Conservation (phyloP, 2,797 vertebrate genomes). For the Peromyscus aztecus region DNA sequence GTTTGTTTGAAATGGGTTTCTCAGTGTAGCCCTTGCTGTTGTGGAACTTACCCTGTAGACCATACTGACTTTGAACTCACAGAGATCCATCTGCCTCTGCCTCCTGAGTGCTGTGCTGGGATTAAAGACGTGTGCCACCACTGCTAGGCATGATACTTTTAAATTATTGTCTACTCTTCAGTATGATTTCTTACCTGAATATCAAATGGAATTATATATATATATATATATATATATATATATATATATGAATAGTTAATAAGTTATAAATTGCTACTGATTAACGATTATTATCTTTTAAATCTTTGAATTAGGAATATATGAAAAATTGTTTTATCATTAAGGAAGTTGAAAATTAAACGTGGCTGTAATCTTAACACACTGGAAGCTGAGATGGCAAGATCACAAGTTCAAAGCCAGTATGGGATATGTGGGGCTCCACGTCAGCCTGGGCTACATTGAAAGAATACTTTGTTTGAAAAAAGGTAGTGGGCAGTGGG, state of each 20-base stretch:
- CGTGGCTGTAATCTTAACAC: not conserved
- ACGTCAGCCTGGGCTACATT: not conserved
- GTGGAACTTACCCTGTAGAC: not conserved
- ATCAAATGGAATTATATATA: conserved; percentile 33
- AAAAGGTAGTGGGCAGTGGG: not conserved
- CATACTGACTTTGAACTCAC: not conserved
- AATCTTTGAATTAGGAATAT: conserved; percentile 55
- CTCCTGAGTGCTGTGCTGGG: not conserved
- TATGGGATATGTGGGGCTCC: not conserved
- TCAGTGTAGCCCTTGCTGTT: not conserved
- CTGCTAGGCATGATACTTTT: not conserved
- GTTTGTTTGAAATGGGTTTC: not conserved
- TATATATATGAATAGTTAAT: not conserved
- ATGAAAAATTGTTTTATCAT: not conserved
- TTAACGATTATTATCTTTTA: conserved; percentile 7
- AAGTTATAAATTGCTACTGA: conserved; percentile 47
- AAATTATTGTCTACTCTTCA: not conserved
- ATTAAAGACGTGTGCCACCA: not conserved
- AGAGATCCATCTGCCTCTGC: not conserved
- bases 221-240: not conserved
- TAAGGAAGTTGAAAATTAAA: not conserved
- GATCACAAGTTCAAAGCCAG: not conserved
- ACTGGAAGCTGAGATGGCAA: not conserved
- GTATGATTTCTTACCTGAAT: conserved; percentile 60
- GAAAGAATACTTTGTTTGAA: not conserved